phyloP scores from a whole-genome alignment of 1,140 invertebrate species.

The Epicauta chinensis region DNA sequence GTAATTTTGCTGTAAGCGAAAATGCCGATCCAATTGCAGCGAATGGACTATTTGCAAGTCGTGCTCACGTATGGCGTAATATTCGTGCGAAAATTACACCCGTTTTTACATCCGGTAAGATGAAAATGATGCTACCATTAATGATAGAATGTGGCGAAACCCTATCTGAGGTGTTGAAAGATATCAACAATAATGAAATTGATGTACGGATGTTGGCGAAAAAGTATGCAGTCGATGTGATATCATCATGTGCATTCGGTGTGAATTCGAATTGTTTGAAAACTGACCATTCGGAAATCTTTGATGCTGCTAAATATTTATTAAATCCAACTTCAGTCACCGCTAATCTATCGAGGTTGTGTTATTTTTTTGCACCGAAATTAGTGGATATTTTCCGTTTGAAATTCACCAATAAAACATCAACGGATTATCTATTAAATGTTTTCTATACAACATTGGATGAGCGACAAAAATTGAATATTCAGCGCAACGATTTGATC shows the following conservation, averaged over 20 bases:
- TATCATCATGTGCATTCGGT: slow-evolving; percentile 41
- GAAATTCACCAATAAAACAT: slow-evolving; percentile 36
- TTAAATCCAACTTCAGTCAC: too few species aligned
- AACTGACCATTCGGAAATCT: not conserved
- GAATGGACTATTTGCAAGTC: not conserved
- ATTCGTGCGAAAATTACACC: slow-evolving; percentile 39
- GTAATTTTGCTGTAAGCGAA: slow-evolving; percentile 3
- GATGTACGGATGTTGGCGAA: slow-evolving; percentile 45
- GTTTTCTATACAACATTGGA: not conserved
- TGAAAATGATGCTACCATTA: slow-evolving; percentile 43
- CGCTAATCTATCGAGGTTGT: too few species aligned
- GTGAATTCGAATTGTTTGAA: slow-evolving; percentile 34
- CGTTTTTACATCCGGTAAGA: slow-evolving; percentile 42
- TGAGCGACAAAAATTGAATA: not conserved
- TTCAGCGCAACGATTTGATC: slow-evolving; percentile 16
- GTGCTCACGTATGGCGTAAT: slow-evolving; percentile 37
- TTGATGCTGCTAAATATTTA: not conserved
- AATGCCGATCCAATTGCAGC: slow-evolving; percentile 4
- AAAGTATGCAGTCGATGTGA: slow-evolving; percentile 47
- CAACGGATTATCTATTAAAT: too few species aligned
- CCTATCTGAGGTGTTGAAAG: slow-evolving; percentile 28
- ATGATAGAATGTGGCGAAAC: slow-evolving; percentile 32
- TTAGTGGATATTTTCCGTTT: slow-evolving; percentile 34
- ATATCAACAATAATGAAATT: not conserved
- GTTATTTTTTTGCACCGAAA: too few species aligned